phyloP scores from a whole-genome alignment of 2,113 vertebrate genomes.

The Loxodonta africana region DNA sequence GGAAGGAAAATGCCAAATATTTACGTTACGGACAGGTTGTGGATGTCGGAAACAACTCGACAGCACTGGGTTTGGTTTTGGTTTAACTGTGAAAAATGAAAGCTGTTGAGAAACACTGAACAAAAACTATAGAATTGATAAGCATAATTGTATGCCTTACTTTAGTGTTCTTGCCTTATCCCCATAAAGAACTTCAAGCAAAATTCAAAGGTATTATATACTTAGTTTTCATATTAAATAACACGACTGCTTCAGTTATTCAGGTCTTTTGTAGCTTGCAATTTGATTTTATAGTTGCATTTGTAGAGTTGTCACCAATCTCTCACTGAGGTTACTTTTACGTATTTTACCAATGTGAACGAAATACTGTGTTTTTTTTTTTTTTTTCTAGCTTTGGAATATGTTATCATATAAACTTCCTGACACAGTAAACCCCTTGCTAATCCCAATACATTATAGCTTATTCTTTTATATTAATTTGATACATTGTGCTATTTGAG shows the following conservation, averaged over 20 bases:
- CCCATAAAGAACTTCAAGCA: slow-evolving; percentile 22
- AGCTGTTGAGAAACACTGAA: not conserved
- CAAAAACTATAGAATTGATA: slow-evolving; percentile 16
- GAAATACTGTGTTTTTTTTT: slow-evolving; percentile 1
- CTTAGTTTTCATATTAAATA: not conserved
- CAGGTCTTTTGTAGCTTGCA: not conserved
- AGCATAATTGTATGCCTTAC: slow-evolving; percentile 26
- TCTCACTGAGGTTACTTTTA: slow-evolving; percentile 14
- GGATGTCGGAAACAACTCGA: not conserved
- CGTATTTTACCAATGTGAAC: slow-evolving; percentile 14
- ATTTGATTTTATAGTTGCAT: not conserved
- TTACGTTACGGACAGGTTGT: not conserved
- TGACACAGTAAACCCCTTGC: not conserved
- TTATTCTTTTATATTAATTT: slow-evolving; percentile 47
- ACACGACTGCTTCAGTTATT: not conserved
- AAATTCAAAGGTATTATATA: not conserved
- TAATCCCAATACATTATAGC: slow-evolving; percentile 44
- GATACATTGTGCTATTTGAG: slow-evolving; percentile 1
- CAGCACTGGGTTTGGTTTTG: no score
- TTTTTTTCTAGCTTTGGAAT: slow-evolving; percentile 19
- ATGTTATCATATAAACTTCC: not conserved
- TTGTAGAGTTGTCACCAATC: not conserved
- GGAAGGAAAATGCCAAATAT: slow-evolving; percentile 43
- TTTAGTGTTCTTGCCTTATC: slow-evolving; percentile 5
- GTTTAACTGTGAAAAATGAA: not conserved